Conservation (phyloP, 1,140 invertebrate species). For the Polypedilum vanderplanki region DNA sequence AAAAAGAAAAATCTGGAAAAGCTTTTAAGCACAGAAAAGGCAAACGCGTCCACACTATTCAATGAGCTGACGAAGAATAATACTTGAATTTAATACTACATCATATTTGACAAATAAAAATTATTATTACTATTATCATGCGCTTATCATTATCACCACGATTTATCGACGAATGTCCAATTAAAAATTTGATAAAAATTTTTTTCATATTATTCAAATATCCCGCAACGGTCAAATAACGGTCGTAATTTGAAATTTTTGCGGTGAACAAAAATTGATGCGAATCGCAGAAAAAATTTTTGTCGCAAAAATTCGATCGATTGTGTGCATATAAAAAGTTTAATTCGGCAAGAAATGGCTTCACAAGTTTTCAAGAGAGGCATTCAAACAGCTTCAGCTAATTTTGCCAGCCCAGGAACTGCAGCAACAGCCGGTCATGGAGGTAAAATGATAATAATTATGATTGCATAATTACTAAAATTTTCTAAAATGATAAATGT, state of each 20-base stretch:
- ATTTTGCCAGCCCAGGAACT: neutral
- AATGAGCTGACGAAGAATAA: neutral
- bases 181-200: too few relatives aligned
- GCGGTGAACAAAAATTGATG: too few relatives aligned
- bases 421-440: neutral
- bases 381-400: neutral
- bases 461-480: conserved; percentile 23
- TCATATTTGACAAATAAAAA: conserved; percentile 4
- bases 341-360: neutral
- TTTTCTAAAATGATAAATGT: neutral
- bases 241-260: too few relatives aligned
- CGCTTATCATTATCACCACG: neutral
- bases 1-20: too few relatives aligned
- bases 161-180: too few relatives aligned
- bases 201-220: too few relatives aligned
- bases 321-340: neutral
- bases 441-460: conserved; percentile 16
- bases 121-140: neutral
- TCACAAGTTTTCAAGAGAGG: neutral
- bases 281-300: too few relatives aligned
- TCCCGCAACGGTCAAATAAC: too few relatives aligned
- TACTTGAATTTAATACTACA: conserved; percentile 14
- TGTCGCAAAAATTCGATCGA: too few relatives aligned
- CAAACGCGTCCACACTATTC: neutral
- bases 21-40: too few relatives aligned